Evolutionary conservation across 2,888 invertebrate species (phyloP).

Genomic region (Eurois occulta): DNA sequence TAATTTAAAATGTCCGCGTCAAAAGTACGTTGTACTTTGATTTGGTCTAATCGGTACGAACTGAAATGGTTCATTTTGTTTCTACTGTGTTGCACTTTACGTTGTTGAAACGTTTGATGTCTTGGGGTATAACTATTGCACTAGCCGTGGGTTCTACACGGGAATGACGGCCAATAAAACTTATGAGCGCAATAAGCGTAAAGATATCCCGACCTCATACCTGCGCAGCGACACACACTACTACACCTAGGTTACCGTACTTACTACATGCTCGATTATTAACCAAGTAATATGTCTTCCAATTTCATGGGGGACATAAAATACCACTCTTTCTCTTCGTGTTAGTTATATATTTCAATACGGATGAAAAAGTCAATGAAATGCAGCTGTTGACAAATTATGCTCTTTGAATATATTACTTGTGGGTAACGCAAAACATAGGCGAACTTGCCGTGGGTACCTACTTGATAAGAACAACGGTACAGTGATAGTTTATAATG

Average conservation of each 20-base stretch:
- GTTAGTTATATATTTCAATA: constrained; percentile 24
- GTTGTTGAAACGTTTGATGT: constrained; percentile 73
- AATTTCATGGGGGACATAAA: constrained; percentile 44
- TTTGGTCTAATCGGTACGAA: constrained; percentile 68
- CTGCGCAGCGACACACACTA: constrained; percentile 36
- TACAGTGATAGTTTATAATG: constrained; percentile 85
- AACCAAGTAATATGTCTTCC: constrained; percentile 42
- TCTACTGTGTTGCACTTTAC: constrained; percentile 60
- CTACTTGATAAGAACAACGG: constrained; percentile 70
- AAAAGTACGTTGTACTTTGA: constrained; percentile 70
- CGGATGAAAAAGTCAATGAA: constrained; percentile 57
- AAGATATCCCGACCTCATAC: constrained; percentile 72
- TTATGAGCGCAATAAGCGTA: constrained; percentile 76
- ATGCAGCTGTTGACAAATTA: constrained; percentile 37
- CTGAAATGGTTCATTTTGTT: constrained; percentile 61
- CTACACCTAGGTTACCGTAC: constrained; percentile 19
- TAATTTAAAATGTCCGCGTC: constrained; percentile 69
- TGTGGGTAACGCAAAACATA: constrained; percentile 39
- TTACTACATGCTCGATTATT: constrained; percentile 32
- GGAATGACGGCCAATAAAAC: constrained; percentile 77
- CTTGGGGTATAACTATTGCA: constrained; percentile 73
- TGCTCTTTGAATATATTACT: constrained; percentile 41
- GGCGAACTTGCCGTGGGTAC: constrained; percentile 65
- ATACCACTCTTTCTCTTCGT: constrained; percentile 27
- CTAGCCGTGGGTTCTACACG: constrained; percentile 65